Conservation (phyloP, 2,888 invertebrate species). For the Coleophora flavipennella region DNA sequence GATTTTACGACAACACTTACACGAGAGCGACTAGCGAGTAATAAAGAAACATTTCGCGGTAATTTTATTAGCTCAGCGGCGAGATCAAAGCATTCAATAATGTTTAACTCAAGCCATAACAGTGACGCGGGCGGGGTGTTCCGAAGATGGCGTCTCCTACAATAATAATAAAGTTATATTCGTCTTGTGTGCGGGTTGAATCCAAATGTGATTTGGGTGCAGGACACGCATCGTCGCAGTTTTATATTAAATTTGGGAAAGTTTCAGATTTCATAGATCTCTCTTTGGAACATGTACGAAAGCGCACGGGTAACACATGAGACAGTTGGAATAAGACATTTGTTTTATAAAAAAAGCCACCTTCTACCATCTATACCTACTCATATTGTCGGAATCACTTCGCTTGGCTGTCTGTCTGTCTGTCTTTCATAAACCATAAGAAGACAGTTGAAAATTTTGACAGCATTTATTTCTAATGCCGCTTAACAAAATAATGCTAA, state of each 20-base stretch:
- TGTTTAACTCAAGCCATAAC: slow-evolving; percentile 31
- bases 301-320: too few relatives aligned
- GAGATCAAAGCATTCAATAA: slow-evolving; percentile 32
- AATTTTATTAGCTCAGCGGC: slow-evolving; percentile 20
- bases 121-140: slow-evolving; percentile 31
- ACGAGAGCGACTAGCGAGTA: slow-evolving; percentile 15
- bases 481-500: too few relatives aligned
- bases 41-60: slow-evolving; percentile 16
- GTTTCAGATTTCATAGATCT: slow-evolving; percentile 12
- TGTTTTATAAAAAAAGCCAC: too few relatives aligned
- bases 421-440: too few relatives aligned
- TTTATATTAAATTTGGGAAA: slow-evolving; percentile 36
- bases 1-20: slow-evolving; percentile 14
- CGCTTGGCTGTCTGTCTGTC: too few relatives aligned
- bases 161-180: slow-evolving; percentile 55
- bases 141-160: slow-evolving; percentile 44
- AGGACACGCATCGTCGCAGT: slow-evolving; percentile 14
- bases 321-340: too few relatives aligned
- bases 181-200: slow-evolving; percentile 44
- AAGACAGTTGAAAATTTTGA: too few relatives aligned
- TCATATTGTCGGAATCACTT: too few relatives aligned
- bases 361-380: too few relatives aligned
- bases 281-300: too few relatives aligned
- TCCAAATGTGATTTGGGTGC: slow-evolving; percentile 35
- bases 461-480: too few relatives aligned